Conservation (phyloP, 1,140 invertebrate genomes). For the Platyscapa corneri region DNA sequence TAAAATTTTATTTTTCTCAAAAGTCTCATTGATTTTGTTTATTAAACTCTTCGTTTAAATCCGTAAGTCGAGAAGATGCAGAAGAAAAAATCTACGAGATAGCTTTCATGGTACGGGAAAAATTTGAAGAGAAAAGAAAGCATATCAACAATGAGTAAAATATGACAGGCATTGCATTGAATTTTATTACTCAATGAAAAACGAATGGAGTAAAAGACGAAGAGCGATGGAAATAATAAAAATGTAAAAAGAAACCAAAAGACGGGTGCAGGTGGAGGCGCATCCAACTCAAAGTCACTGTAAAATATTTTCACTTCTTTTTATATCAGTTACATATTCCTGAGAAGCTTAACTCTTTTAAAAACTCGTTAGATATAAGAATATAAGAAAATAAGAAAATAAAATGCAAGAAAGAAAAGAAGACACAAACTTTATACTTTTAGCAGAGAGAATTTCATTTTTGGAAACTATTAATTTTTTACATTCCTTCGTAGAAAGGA, state of each 20-base stretch:
- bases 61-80: background rate
- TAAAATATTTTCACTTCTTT: conserved; percentile 14
- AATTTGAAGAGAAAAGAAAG: background rate
- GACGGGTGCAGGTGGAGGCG: background rate
- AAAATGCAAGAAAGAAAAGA: background rate
- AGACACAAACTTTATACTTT: background rate
- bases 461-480: too few species aligned
- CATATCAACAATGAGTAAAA: background rate
- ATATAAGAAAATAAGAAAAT: background rate
- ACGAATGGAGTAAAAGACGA: background rate
- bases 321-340: background rate
- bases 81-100: background rate
- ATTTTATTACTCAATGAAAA: conserved; percentile 11
- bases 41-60: background rate
- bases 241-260: conserved; percentile 4
- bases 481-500: too few species aligned
- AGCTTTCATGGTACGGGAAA: background rate
- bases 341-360: conserved; percentile 31
- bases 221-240: background rate
- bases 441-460: conserved; percentile 27
- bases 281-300: conserved; percentile 32
- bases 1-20: background rate
- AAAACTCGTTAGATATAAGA: conserved; percentile 20
- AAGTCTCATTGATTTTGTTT: background rate
- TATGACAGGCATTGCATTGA: conserved; percentile 23